Conservation (phyloP, 2,797 vertebrate species). For the Brachymystax lenok region DNA sequence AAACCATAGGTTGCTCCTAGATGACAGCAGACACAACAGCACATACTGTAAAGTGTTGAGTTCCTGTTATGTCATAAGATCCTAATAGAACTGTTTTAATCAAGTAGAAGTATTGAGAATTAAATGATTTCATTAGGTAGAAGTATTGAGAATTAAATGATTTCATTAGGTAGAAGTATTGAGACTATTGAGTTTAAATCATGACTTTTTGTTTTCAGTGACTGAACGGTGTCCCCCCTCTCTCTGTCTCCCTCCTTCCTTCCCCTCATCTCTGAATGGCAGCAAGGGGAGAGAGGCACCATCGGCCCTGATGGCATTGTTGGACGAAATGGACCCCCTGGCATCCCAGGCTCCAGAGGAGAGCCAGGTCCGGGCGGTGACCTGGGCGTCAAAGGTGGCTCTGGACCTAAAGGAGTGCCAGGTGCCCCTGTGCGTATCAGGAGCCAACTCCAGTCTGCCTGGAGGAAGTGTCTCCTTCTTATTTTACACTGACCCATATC, state of each 20-base stretch:
- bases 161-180: neutral
- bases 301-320: slow-evolving; percentile 57
- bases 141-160: no score
- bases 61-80: no score
- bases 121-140: no score
- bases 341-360: slow-evolving; percentile 78
- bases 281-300: slow-evolving; percentile 73
- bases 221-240: neutral
- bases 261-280: slow-evolving; percentile 12
- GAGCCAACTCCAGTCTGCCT: neutral
- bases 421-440: slow-evolving; percentile 72
- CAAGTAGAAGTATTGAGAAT: neutral
- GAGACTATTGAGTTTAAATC: neutral
- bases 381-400: slow-evolving; percentile 63
- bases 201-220: neutral
- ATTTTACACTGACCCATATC: neutral
- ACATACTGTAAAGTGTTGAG: neutral
- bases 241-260: neutral
- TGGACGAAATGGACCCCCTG: slow-evolving; percentile 73
- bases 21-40: neutral
- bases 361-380: slow-evolving; percentile 68
- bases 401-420: slow-evolving; percentile 70
- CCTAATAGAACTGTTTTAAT: neutral
- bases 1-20: slow-evolving; percentile 15
- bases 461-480: neutral